Base-by-base conservation (phyloP, 2,113 vertebrate species). In the Notiomystis cincta region DNA sequence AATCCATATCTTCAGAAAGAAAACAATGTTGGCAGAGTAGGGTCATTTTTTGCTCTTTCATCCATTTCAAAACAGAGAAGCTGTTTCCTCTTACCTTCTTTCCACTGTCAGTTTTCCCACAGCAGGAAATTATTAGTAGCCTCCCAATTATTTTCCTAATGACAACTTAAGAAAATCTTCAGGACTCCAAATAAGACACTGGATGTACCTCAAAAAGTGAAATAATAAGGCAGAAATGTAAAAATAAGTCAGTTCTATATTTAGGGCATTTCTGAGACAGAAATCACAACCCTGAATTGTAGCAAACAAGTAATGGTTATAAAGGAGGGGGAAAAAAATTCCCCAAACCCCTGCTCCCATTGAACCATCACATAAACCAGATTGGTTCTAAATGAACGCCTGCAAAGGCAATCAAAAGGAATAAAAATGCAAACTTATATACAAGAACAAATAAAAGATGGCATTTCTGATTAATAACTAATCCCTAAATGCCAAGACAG, bases 241-340 rank as follows among this genome's bases (percentile, higher is more conserved):
- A 65, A 70, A 75, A 42, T 12, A 67, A 88, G 31, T 42, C 28
- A 31, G 7, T 64, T n/a, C 13, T 77, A 33, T 22, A 62, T 44
- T 51, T 80, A 76, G 5, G 17, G 21, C n/a, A 62, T 58, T 77
- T 77, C 27, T 6, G 21, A 87, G 17, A 45, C 30, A 75, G 33
- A 79, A 82, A 50, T 61, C 2, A 7, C 45, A 51, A 61, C 8
- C 25, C 19, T n/a, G 42, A 78, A 54, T 60, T 37, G 14, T 48
- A 86, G 14, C 24, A 73, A 82, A 78, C 8, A 64, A 64, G 4
- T 30, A 62, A 35, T 11, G 5, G 30, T 50, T 40, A 64, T 75
- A 82, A 79, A 48, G 5, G 15, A 54, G 11, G 4, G 18, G 7
- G 7, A 1, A 27, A 11, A 10, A 42, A 4, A 4, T 3, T 4